Percentiles rank a stretch among this genome's conserved stretches.
Conservation (phyloP, 1,140 invertebrate species). For the Tetragonula clypearis region DNA sequence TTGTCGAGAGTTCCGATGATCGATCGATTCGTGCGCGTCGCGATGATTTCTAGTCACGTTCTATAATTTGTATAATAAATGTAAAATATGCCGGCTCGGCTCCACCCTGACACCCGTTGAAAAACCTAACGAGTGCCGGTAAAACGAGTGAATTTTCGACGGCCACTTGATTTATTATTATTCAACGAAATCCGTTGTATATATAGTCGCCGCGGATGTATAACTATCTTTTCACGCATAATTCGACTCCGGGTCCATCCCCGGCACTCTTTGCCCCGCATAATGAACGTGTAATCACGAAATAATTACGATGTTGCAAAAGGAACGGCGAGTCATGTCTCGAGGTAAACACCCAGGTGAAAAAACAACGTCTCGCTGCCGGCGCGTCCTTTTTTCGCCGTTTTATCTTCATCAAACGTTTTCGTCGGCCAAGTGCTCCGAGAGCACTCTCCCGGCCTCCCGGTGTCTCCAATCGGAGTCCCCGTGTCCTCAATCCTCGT, state of each 20-base stretch:
- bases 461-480: conserved; percentile 31
- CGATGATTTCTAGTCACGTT: conserved; percentile 6
- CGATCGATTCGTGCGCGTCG: conserved; percentile 9
- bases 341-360: conserved; percentile 37
- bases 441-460: conserved; percentile 14
- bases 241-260: not conserved
- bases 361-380: conserved; percentile 38
- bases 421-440: conserved; percentile 56
- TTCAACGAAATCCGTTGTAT: not conserved
- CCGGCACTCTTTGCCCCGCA: conserved; percentile 13
- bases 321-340: conserved; percentile 50
- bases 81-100: not conserved
- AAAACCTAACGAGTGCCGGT: not conserved
- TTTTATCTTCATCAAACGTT: conserved; percentile 62
- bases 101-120: not conserved
- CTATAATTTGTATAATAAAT: conserved; percentile 35
- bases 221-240: conserved; percentile 15
- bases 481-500: conserved; percentile 11
- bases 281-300: conserved; percentile 62
- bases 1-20: conserved; percentile 35
- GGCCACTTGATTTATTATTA: conserved; percentile 4
- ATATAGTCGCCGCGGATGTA: not conserved
- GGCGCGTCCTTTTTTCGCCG: conserved; percentile 20
- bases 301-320: conserved; percentile 61
- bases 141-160: not conserved